phyloP scores from a whole-genome alignment of 2,888 invertebrate species.

The Apamea crenata region DNA sequence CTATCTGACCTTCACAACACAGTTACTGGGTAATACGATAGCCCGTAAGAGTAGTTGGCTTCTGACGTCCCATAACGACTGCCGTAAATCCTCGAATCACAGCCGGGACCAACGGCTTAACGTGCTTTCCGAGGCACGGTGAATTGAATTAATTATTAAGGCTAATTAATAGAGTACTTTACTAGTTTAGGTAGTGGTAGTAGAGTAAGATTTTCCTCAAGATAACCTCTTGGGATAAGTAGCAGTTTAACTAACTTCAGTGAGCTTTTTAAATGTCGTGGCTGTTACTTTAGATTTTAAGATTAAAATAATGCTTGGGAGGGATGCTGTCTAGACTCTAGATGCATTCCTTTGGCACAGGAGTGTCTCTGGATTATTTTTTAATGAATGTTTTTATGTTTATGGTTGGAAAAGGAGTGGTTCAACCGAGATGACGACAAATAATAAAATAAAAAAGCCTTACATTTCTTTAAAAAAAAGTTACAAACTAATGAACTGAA shows the following conservation, averaged over 20 bases:
- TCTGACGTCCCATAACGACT: too few species aligned
- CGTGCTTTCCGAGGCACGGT: not conserved
- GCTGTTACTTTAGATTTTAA: not conserved
- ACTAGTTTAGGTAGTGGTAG: not conserved
- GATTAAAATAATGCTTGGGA: not conserved
- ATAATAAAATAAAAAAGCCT: too few species aligned
- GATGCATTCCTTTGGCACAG: not conserved
- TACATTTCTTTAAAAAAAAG: too few species aligned
- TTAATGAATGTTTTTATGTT: not conserved
- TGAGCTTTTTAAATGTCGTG: not conserved
- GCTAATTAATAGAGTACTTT: conserved; percentile 22
- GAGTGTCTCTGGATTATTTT: not conserved
- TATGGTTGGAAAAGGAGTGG: not conserved
- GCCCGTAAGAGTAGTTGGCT: too few species aligned
- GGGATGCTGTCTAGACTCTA: conserved; percentile 8
- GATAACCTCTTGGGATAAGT: not conserved
- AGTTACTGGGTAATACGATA: too few species aligned
- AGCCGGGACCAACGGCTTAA: too few species aligned
- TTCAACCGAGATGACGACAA: not conserved
- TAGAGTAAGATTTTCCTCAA: not conserved
- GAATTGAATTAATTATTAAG: not conserved
- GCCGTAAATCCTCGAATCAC: too few species aligned
- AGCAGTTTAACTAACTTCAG: not conserved
- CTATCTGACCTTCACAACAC: too few species aligned
- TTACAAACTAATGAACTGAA: too few species aligned